phyloP scores from a whole-genome alignment of 2,113 vertebrate species.

The Ophiodon elongatus region DNA sequence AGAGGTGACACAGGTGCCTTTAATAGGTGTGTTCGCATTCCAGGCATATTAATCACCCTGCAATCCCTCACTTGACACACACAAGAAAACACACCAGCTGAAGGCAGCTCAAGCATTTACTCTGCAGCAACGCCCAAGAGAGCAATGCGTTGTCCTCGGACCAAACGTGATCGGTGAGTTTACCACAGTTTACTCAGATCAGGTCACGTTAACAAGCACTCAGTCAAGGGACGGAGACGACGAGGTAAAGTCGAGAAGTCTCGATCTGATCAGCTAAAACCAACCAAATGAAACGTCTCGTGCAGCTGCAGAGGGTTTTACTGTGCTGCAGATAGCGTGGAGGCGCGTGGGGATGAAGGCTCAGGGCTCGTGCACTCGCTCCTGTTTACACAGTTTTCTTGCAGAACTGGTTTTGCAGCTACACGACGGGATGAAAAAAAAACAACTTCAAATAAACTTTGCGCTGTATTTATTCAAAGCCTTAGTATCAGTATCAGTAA shows the following conservation, averaged over 20 bases:
- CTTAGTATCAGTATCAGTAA: neutral
- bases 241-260: too few species aligned
- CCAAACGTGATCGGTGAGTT: conserved; percentile 3
- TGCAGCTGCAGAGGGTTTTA: fast-evolving
- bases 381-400: conserved; percentile 53
- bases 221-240: neutral
- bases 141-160: conserved; percentile 66
- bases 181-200: too few species aligned
- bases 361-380: neutral
- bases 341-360: conserved; percentile 2
- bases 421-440: neutral
- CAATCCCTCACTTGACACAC: conserved; percentile 10
- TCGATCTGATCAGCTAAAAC: neutral
- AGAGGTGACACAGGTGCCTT: conserved; percentile 52
- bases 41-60: conserved; percentile 50
- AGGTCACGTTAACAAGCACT: neutral
- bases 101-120: conserved; percentile 52
- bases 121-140: conserved; percentile 62
- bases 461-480: neutral
- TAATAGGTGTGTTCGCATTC: conserved; percentile 82
- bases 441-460: neutral
- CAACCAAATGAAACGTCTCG: too few species aligned
- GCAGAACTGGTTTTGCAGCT: conserved; percentile 62
- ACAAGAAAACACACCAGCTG: conserved; percentile 38
- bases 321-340: neutral